Evolutionary conservation across 2,888 invertebrate genomes (phyloP), one percentile per base, ranked within the genome.

Genomic region (Drosophila lacicola): DNA sequence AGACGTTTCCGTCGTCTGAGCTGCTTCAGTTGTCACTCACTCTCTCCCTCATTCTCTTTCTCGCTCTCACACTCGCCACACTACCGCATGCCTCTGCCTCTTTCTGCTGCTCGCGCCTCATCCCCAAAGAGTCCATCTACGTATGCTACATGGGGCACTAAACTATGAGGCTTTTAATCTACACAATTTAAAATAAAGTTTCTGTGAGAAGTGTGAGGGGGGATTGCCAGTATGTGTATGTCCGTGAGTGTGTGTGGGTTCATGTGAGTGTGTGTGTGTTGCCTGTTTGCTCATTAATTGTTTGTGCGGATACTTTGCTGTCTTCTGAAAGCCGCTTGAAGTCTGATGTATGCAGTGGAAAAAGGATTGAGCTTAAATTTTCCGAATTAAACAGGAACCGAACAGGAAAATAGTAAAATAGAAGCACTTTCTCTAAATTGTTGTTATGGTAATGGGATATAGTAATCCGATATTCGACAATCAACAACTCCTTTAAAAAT

Each of bases 101-200:
- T 5, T 11, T 42, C 11, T 19, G 11, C 10, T 41, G 6, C 41
- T 19, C 41, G 34, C 29, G 2, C 44, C 17, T 45, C 6, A 11
- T 39, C 47, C 53, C 65, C 46, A 37, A 21, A 44, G 13, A 36
- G 34, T 37, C 44, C 61, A 42, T 42, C 62, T 3, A 42, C 36
- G 25, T 29, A 9, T 63, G 63, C 3, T 49, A 41, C 44, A 54
- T 39, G 47, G 61, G 41, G 66, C 70, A 47, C 70, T 72, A 87
- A 87, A 83, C 88, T 84, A 87, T 74, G 72, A 80, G 73, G 62
- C 78, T 74, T 70, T 88, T 85, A 88, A 85, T 88, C 88, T 78
- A 70, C 66, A 79, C 86, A 81, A 88, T 88, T 85, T 88, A 88
- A 86, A 83, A 83, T 83, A 29, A 88, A 82, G 82, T 84, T 84